phyloP scores from a whole-genome alignment of 2,113 vertebrate species.

The Dermatemys mawii region DNA sequence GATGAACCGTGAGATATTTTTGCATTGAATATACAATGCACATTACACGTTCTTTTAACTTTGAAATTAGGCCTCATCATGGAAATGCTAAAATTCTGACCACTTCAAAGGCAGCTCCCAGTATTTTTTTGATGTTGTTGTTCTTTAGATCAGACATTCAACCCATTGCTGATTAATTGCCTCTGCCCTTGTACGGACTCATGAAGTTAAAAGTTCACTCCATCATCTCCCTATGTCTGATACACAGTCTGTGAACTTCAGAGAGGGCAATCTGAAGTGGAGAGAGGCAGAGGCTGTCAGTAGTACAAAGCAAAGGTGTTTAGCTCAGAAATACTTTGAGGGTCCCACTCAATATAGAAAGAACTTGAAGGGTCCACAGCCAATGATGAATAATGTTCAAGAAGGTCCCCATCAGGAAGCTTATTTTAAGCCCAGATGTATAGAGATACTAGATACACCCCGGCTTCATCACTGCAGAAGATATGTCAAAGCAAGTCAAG shows the following conservation, averaged over 20 bases:
- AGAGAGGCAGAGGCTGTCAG: constrained; percentile 54
- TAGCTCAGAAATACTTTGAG: constrained; percentile 65
- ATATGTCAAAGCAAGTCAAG: constrained; percentile 80
- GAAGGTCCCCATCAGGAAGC: constrained; percentile 72
- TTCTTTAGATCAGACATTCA: constrained; percentile 62
- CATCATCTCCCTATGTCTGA: constrained; percentile 36
- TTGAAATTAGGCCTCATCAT: constrained; percentile 49
- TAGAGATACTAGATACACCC: constrained; percentile 69
- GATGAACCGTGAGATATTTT: constrained; percentile 24
- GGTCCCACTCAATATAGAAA: constrained; percentile 61
- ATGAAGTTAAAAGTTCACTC: constrained; percentile 62
- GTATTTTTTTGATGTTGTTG: background rate
- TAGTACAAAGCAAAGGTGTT: constrained; percentile 50
- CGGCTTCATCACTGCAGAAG: constrained; percentile 72
- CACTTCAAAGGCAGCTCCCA: background rate
- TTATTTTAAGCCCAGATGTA: constrained; percentile 79
- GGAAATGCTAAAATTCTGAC: constrained; percentile 64
- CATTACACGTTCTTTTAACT: constrained; percentile 61
- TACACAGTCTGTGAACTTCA: constrained; percentile 29
- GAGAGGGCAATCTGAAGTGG: constrained; percentile 32
- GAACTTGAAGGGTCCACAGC: constrained; percentile 61
- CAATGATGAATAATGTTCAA: constrained; percentile 71
- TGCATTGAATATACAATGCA: constrained; percentile 59
- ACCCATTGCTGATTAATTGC: constrained; percentile 69
- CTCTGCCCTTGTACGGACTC: constrained; percentile 51